Base-by-base conservation (phyloP, 2,797 vertebrate species). In the Amazona ochrocephala region DNA sequence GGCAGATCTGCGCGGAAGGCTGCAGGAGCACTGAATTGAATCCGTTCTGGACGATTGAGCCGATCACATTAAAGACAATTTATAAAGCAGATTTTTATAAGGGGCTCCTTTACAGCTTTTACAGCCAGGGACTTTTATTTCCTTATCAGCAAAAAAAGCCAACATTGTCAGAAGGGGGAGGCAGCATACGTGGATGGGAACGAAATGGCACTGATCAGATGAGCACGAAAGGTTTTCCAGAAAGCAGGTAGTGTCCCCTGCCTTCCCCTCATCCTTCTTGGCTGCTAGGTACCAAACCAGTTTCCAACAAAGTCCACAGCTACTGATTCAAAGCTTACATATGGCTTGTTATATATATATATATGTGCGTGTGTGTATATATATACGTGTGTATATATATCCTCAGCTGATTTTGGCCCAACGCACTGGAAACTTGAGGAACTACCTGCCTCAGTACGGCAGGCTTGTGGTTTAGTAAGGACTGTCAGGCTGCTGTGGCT, bases 61-160 rank as follows among this genome's bases (percentile, higher is more conserved):
- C 0, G 20, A 92, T 87, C n/a, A 21, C 50, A 85, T 87, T 90
- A 84, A 95, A 90, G 92, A 73, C 62, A 89, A 94, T 95, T 92
- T 91, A 85, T 79, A 82, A 87, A 94, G 71, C 73, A 93, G 86
- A 41, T 89, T 96, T 93, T 94, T 93, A 64, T 83, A 82, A 45
- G 86, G 64, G 78, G 27, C 56, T 89, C 80, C 42, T 89, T 89
- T 45, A 62, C 54, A 51, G 77, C 78, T 95, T 96, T 94, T 95
- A 95, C 58, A 77, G 86, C n/a, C 8, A 62, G 42, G 65, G 61
- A 94, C 89, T 93, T 96, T 91, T 87, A 93, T 94, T 90, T 94
- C 87, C 89, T 82, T 68, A 84, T 73, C 75, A 70, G 65, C 37
- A 45, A 84, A 30, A 68, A 93, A 90, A 84, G 77, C 94, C 93